Evolutionary conservation across 2,888 invertebrate genomes (phyloP).

Genomic region (Anoplius nigerrimus): DNA sequence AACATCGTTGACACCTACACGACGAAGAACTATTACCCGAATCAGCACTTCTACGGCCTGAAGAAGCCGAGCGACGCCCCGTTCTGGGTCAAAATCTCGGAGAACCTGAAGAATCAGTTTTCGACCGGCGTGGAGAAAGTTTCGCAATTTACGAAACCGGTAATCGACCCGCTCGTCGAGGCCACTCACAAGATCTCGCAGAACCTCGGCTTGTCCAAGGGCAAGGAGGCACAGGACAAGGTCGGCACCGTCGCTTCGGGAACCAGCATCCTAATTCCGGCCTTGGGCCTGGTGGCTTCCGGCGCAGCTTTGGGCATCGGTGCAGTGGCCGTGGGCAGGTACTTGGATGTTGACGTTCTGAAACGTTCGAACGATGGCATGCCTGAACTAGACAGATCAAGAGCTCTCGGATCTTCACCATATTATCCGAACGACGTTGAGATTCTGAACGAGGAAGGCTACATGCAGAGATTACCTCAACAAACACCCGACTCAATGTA

Average conservation of each 20-base stretch:
- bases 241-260: constrained; percentile 80
- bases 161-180: constrained; percentile 85
- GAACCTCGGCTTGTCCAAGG: constrained; percentile 82
- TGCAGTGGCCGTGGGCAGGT: constrained; percentile 86
- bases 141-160: constrained; percentile 80
- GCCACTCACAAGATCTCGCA: constrained; percentile 88
- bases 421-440: not conserved
- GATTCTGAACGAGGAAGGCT: not conserved
- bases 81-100: constrained; percentile 84
- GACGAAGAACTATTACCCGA: constrained; percentile 68
- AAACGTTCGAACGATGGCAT: constrained; percentile 76
- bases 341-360: constrained; percentile 81
- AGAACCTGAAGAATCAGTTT: constrained; percentile 84
- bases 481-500: constrained; percentile 25
- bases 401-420: constrained; percentile 72
- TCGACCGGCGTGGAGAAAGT: constrained; percentile 84
- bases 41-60: constrained; percentile 77
- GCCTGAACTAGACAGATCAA: constrained; percentile 79
- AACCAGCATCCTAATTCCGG: constrained; percentile 82
- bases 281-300: constrained; percentile 87
- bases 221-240: constrained; percentile 80
- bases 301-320: constrained; percentile 89
- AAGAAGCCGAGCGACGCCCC: constrained; percentile 79
- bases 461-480: not conserved
- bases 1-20: constrained; percentile 67